Conservation (phyloP, 1,140 invertebrate species). For the roundworm (Caenorhabditis elegans) region DNA sequence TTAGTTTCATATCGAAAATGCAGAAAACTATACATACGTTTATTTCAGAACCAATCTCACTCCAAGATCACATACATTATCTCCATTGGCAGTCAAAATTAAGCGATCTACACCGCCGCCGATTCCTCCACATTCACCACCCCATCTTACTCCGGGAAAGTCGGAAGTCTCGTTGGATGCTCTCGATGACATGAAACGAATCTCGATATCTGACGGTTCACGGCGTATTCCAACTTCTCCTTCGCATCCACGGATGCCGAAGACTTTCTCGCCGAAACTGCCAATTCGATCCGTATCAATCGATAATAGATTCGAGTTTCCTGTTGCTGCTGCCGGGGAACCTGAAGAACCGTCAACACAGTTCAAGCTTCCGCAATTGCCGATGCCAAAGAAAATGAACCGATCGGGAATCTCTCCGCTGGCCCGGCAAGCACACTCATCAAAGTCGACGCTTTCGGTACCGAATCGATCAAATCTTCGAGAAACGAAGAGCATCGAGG, state of each 20-base stretch:
- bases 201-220: background rate
- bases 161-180: background rate
- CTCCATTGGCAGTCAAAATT: background rate
- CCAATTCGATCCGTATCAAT: background rate
- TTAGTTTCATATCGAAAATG: too few species aligned
- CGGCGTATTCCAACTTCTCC: background rate
- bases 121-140: background rate
- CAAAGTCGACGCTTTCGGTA: background rate
- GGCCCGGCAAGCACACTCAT: background rate
- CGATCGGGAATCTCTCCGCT: too few species aligned
- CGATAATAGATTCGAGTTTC: background rate
- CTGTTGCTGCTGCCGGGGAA: background rate
- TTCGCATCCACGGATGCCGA: background rate
- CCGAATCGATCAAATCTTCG: slow-evolving; percentile 2
- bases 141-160: background rate
- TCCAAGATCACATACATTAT: background rate
- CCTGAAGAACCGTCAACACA: background rate
- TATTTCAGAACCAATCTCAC: background rate
- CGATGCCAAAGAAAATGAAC: background rate
- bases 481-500: slow-evolving; percentile 5
- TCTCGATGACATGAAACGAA: background rate
- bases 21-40: too few species aligned
- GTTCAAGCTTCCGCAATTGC: background rate
- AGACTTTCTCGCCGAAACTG: background rate
- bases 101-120: background rate